These are phyloP conservation scores for Plebejus melissa DNA, from an alignment of 2,888 invertebrate species.

Conservation along the genomic window DNA sequence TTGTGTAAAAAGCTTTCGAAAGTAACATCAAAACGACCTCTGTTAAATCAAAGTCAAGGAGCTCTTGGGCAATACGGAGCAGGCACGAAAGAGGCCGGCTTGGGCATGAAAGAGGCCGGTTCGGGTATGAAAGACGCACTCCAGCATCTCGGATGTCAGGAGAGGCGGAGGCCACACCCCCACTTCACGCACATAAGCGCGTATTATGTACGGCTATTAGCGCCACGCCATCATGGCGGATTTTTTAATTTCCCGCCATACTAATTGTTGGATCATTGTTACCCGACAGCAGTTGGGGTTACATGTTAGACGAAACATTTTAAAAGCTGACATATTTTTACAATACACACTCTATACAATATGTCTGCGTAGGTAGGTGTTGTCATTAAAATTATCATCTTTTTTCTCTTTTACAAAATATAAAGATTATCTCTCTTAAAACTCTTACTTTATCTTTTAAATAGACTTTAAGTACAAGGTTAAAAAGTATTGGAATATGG, in stretches of 20 bases:
- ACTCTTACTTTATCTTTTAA: no score
- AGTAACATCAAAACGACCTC: constrained; percentile 63
- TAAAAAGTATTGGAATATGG: no score
- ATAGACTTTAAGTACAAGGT: no score
- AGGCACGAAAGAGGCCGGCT: constrained; percentile 65
- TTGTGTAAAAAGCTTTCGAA: constrained; percentile 46
- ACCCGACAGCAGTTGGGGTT: background rate
- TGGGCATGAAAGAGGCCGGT: constrained; percentile 70
- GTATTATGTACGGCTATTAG: constrained; percentile 79
- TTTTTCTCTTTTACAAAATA: background rate
- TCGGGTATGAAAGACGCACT: constrained; percentile 58
- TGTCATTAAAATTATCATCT: background rate
- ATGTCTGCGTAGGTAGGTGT: background rate
- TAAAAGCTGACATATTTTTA: background rate
- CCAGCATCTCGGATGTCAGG: constrained; percentile 76
- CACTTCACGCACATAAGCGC: constrained; percentile 76
- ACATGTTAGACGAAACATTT: background rate
- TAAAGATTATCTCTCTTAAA: background rate
- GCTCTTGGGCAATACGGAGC: constrained; percentile 45
- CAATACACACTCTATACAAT: background rate
- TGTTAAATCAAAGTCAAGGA: constrained; percentile 76
- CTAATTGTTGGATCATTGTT: constrained; percentile 46
- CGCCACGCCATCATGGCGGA: constrained; percentile 76
- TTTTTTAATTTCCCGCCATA: constrained; percentile 77
- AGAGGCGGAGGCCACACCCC: constrained; percentile 77